phyloP scores from a whole-genome alignment of 1,140 invertebrate genomes.

The Bombus difficillimus region DNA sequence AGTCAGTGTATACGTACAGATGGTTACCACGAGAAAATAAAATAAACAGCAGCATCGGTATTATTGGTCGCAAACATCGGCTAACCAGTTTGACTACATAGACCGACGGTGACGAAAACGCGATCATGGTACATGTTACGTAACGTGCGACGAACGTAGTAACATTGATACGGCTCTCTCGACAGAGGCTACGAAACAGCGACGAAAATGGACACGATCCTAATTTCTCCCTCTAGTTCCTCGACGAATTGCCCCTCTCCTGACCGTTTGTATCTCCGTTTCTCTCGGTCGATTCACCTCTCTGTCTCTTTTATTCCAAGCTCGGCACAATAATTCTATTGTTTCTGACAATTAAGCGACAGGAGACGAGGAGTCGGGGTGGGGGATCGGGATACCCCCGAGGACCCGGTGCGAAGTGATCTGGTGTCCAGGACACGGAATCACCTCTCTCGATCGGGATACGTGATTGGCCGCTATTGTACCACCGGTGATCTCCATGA shows the following conservation, averaged over 20 bases:
- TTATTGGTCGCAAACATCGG: not conserved
- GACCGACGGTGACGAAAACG: slow-evolving; percentile 20
- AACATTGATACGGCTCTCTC: slow-evolving; percentile 14
- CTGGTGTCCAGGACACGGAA: slow-evolving; percentile 37
- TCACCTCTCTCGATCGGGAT: slow-evolving; percentile 61
- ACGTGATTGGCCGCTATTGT: slow-evolving; percentile 69
- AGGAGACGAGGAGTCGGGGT: slow-evolving; percentile 18
- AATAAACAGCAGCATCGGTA: not conserved
- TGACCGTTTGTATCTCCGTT: not conserved
- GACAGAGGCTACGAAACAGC: slow-evolving; percentile 1
- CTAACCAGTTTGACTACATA: not conserved
- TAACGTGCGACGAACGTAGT: slow-evolving; percentile 9
- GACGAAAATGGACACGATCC: slow-evolving; percentile 41
- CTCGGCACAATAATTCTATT: slow-evolving; percentile 64
- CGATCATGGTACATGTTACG: slow-evolving; percentile 15
- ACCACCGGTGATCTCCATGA: slow-evolving; percentile 52
- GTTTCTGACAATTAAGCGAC: slow-evolving; percentile 66
- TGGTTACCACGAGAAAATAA: not conserved
- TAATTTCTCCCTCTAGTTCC: not conserved
- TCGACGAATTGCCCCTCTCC: not conserved
- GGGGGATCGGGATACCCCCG: slow-evolving; percentile 10
- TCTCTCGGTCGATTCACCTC: not conserved
- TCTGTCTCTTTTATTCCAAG: slow-evolving; percentile 12
- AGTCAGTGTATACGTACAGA: not conserved
- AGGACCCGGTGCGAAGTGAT: slow-evolving; percentile 41